Evolutionary conservation across 2,888 invertebrate genomes (phyloP), one percentile per base, ranked within the genome.

Genomic region (Margaritifera margaritifera): DNA sequence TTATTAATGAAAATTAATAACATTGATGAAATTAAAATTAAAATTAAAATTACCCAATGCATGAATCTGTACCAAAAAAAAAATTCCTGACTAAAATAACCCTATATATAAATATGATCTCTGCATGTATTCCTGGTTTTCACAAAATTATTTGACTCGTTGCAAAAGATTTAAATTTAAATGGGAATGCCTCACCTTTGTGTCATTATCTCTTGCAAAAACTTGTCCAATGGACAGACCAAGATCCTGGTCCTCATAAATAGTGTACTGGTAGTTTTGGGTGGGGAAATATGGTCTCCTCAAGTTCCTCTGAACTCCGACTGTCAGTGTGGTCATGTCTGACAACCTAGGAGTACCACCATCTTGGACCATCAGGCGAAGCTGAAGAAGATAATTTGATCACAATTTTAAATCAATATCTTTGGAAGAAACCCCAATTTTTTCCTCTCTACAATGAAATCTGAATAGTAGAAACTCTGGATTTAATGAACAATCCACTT

Each of bases 321-420:
- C 78, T 25, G 80, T 79, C 50, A 84, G 72, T 8, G 80, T 79
- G 0, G 82, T 78, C 4, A 83, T 82, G 56, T 81, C 75, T n/a
- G 77, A 82, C 51, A 74, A 68, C 3, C 80, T 67, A 20, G 87
- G 87, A 19, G 65, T 72, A 51, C 87, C 87, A 20, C 84, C 85
- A 78, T 87, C 87, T 25, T 72, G 66, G 2, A 83, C 86, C 50
- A 79, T 68, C 0, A 86, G 78, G 42, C 86, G 80, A 22, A 87
- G 74, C 86, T 87, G 70, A 22, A 69, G 72, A 42, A 15, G 42
- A 42, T 42, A 42, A 42, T 42, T 42, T 18, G 59, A 31, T 42
- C 4, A 56, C 18, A n/a, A 25, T 11, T 31, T 31, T 31, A 24
- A 55, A 57, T 50, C 19, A 57, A 25, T 20, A 20, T 42, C 8